These are phyloP conservation scores for Pseudochirops corinnae DNA, from an alignment of 2,797 vertebrate genomes.

Conservation along the genomic window DNA sequence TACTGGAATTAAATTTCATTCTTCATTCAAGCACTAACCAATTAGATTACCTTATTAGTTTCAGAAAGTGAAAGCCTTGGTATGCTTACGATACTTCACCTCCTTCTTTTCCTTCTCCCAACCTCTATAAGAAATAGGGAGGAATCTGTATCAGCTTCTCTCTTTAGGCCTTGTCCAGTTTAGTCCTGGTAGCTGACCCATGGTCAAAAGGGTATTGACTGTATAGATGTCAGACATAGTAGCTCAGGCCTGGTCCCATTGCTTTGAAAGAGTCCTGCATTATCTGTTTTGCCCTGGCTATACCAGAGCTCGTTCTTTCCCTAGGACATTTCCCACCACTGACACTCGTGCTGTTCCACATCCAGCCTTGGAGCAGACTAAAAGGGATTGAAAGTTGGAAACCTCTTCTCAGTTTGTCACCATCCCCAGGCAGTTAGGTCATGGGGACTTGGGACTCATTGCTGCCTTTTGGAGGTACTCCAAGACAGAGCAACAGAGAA, in stretches of 20 bases:
- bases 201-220: neutral
- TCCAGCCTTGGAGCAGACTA: neutral
- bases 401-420: neutral
- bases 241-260: neutral
- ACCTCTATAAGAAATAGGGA: neutral
- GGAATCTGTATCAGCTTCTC: neutral
- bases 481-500: constrained; percentile 46
- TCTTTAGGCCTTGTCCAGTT: neutral
- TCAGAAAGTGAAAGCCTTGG: neutral
- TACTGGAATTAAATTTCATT: neutral
- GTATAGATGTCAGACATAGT: neutral
- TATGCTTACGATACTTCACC: neutral
- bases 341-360: neutral
- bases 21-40: neutral
- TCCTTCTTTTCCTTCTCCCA: neutral
- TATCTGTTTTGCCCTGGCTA: neutral
- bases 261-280: neutral
- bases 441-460: neutral
- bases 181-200: neutral
- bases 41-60: neutral
- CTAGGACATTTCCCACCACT: neutral
- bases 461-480: constrained; percentile 53
- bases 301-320: neutral
- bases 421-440: neutral
- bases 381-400: neutral